Conservation (phyloP, 1,140 invertebrate genomes). For the Bombus turneri region DNA sequence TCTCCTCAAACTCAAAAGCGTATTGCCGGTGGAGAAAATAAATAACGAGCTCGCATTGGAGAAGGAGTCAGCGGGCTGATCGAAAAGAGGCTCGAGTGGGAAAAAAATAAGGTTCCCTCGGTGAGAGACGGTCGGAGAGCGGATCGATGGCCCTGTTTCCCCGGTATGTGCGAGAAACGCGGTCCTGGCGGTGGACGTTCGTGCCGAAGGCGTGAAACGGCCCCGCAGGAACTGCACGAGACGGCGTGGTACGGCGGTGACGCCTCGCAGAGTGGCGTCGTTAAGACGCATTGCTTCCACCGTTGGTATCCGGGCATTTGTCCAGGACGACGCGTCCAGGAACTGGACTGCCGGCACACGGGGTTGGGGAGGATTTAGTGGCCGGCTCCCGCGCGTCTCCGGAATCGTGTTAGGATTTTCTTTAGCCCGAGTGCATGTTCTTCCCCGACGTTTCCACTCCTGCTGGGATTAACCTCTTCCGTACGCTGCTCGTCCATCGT, state of each 20-base stretch:
- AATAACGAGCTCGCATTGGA: no score
- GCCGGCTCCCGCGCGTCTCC: slow-evolving; percentile 32
- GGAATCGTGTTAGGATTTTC: slow-evolving; percentile 62
- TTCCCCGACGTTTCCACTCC: no score
- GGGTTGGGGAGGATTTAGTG: slow-evolving; percentile 74
- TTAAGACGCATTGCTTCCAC: slow-evolving; percentile 82
- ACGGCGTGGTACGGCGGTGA: slow-evolving; percentile 23
- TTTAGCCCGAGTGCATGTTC: neutral
- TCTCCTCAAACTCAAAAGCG: no score
- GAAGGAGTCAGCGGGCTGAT: neutral
- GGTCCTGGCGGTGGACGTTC: neutral
- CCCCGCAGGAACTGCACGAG: slow-evolving; percentile 48
- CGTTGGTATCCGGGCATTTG: slow-evolving; percentile 81
- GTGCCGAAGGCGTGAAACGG: slow-evolving; percentile 40
- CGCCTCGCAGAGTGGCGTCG: slow-evolving; percentile 47
- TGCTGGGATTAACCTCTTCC: no score
- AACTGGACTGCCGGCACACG: slow-evolving; percentile 59
- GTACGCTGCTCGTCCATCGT: no score
- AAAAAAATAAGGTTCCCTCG: no score
- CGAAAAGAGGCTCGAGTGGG: neutral
- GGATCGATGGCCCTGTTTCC: neutral
- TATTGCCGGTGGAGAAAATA: no score
- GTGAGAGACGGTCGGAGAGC: no score
- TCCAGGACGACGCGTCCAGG: slow-evolving; percentile 78
- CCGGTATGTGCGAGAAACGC: neutral